Evolutionary conservation across 2,113 vertebrate genomes (phyloP).

Genomic region (Neodon shergylaensis): DNA sequence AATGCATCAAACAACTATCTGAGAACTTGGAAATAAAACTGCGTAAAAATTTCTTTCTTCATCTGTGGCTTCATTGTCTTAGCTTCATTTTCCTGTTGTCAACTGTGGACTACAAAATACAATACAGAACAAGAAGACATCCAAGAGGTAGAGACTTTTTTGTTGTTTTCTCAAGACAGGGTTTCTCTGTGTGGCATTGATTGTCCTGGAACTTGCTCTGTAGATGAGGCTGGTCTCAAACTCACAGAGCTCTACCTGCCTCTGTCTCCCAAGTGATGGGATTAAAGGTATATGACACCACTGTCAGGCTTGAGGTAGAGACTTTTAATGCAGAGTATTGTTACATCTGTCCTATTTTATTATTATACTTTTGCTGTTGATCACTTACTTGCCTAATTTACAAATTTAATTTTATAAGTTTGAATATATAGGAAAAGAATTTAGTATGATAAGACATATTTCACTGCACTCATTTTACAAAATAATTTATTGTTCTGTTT

Average conservation of each 20-base stretch:
- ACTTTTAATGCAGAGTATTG: neutral
- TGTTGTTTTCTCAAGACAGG: too few species aligned
- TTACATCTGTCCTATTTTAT: neutral
- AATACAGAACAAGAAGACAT: neutral
- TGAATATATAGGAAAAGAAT: neutral
- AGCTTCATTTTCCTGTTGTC: neutral
- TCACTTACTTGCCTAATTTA: neutral
- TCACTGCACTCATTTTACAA: neutral
- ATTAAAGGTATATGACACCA: too few species aligned
- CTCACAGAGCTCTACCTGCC: too few species aligned
- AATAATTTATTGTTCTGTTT: neutral
- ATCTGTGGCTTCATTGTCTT: neutral
- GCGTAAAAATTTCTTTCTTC: neutral
- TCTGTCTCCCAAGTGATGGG: too few species aligned
- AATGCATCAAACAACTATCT: neutral
- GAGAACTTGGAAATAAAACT: neutral
- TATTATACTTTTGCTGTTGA: neutral
- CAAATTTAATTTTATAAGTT: neutral
- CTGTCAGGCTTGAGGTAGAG: neutral
- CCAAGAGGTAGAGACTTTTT: neutral
- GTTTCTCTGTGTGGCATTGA: too few species aligned
- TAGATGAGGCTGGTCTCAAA: too few species aligned
- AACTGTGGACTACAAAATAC: neutral
- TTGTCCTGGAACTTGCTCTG: too few species aligned
- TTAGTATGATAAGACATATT: neutral